A percentile compares a stretch with the other conserved stretches of the same genome.
Conservation (phyloP, 64 coral and sea anemone genomes). For the Stichodactyla mertensii region DNA sequence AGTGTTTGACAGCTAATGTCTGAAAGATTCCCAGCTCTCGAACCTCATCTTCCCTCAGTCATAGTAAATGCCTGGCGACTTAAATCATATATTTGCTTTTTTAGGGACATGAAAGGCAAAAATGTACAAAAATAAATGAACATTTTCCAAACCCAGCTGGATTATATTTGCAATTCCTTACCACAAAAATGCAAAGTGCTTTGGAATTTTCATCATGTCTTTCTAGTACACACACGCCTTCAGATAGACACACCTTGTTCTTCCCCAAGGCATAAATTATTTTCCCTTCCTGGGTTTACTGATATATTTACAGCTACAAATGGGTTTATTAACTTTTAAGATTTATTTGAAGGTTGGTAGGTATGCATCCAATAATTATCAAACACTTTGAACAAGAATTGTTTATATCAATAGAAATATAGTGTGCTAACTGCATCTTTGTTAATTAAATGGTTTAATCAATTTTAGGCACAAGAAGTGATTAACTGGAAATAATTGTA, state of each 20-base stretch:
- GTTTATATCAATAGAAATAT: neutral
- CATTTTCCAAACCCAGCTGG: neutral
- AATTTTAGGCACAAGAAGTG: neutral
- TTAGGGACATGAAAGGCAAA: neutral
- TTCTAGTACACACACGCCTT: neutral
- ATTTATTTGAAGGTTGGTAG: neutral
- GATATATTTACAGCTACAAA: neutral
- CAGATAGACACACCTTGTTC: neutral
- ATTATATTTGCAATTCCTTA: neutral
- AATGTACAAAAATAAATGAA: neutral
- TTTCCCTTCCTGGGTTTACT: neutral
- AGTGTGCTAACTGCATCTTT: neutral
- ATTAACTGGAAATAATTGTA: no score
- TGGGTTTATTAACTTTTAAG: neutral
- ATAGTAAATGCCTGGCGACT: neutral
- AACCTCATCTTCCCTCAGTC: neutral
- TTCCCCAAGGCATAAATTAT: neutral
- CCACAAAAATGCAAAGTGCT: neutral
- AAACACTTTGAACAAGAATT: neutral
- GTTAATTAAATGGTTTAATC: neutral
- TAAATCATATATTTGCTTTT: neutral
- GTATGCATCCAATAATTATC: neutral
- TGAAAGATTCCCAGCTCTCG: neutral
- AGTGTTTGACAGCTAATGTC: neutral
- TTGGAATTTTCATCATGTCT: neutral